Evolutionary conservation across 2,797 vertebrate species (phyloP).

Genomic region (Hybognathus amarus): DNA sequence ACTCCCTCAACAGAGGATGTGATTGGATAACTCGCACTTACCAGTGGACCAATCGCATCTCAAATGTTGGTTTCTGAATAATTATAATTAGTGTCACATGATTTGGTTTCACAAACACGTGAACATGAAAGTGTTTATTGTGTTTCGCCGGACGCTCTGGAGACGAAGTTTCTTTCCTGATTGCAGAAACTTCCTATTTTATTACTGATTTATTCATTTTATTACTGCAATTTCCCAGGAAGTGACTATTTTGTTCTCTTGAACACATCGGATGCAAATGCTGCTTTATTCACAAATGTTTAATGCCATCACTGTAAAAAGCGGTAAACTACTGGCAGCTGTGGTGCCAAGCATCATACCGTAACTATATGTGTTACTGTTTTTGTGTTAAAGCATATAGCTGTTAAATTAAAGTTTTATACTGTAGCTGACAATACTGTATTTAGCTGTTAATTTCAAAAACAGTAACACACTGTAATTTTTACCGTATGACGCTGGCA

Average conservation of each 20-base stretch:
- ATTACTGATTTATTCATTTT: not conserved
- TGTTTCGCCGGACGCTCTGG: not conserved
- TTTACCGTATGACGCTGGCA: no score
- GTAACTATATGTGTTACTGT: no score
- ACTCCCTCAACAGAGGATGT: not conserved
- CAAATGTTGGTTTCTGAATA: not conserved
- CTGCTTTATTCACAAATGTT: not conserved
- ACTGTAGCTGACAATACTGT: no score
- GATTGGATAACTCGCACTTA: not conserved
- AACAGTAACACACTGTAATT: no score
- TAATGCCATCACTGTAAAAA: not conserved
- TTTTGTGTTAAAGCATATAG: no score
- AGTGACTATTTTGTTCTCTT: not conserved
- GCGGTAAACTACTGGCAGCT: no score
- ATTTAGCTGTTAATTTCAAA: no score
- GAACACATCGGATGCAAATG: not conserved
- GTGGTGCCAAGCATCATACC: no score
- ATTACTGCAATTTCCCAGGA: not conserved
- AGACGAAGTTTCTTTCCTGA: no score
- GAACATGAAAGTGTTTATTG: not conserved
- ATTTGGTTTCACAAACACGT: not conserved
- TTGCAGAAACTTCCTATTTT: not conserved
- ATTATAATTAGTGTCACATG: not conserved
- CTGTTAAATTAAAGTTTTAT: no score
- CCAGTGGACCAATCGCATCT: not conserved